These are phyloP conservation scores for Lampropteryx suffumata DNA, from an alignment of 2,888 invertebrate genomes.

Conservation along the genomic window DNA sequence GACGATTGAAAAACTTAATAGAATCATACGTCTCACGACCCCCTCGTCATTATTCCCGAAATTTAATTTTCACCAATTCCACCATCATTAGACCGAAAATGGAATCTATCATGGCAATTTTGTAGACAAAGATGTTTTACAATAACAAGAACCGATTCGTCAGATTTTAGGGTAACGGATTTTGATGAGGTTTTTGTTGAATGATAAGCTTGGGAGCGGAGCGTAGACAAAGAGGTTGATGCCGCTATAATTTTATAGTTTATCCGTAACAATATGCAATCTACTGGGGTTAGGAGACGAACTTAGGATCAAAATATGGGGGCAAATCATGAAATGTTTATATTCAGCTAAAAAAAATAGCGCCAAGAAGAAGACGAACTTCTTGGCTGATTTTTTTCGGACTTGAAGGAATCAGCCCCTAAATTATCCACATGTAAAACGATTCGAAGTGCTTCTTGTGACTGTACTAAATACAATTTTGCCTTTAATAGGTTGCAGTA, in stretches of 20 bases:
- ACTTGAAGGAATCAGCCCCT: too few species aligned
- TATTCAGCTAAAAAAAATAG: too few species aligned
- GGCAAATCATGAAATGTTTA: too few species aligned
- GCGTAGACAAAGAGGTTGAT: conserved; percentile 65
- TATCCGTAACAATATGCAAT: conserved; percentile 70
- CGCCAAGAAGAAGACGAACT: too few species aligned
- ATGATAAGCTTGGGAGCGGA: conserved; percentile 58
- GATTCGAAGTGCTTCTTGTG: too few species aligned
- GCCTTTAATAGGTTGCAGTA: too few species aligned
- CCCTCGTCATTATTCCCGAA: conserved; percentile 55
- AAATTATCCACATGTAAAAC: too few species aligned
- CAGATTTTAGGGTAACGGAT: conserved; percentile 67
- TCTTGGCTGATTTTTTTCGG: too few species aligned
- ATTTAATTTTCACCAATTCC: conserved; percentile 64
- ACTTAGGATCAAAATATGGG: background rate
- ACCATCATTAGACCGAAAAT: conserved; percentile 52
- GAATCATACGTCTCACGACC: conserved; percentile 57
- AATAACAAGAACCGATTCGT: conserved; percentile 66
- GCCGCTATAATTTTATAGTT: conserved; percentile 73
- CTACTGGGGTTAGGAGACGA: conserved; percentile 12
- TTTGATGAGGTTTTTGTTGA: conserved; percentile 41
- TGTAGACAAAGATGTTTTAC: conserved; percentile 75
- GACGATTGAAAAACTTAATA: conserved; percentile 51
- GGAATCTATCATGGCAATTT: conserved; percentile 62
- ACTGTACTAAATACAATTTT: too few species aligned